A percentile compares a stretch with the other conserved stretches of the same genome.
These are phyloP conservation scores for Paramormyrops kingsleyae DNA, from an alignment of 2,113 vertebrate genomes.

Conservation along the genomic window DNA sequence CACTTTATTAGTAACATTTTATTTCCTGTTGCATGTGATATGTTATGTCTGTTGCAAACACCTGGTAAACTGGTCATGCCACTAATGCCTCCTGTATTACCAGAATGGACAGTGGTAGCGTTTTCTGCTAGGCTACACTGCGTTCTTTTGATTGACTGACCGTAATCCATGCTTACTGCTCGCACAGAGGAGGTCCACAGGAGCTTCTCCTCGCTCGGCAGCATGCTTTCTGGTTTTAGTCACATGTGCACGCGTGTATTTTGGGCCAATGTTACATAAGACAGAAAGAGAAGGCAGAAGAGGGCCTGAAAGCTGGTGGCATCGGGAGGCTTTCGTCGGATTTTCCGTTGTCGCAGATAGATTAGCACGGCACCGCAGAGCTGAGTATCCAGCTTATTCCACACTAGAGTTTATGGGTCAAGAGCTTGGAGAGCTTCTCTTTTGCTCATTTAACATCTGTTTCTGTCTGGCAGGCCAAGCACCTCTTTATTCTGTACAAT, in stretches of 20 bases:
- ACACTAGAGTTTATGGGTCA: slow-evolving; percentile 21
- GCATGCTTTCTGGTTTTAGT: not conserved
- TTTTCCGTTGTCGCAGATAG: slow-evolving; percentile 21
- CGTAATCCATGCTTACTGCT: not conserved
- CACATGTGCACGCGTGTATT: not conserved
- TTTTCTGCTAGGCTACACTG: not conserved
- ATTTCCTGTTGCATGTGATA: not conserved
- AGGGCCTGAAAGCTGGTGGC: not conserved
- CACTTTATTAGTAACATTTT: not conserved
- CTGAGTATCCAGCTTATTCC: slow-evolving; percentile 20
- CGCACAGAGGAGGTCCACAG: not conserved
- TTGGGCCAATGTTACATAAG: not conserved
- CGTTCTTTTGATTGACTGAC: not conserved
- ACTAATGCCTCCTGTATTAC: not conserved
- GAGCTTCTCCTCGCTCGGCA: not conserved
- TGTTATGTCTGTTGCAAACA: not conserved
- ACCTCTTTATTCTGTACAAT: slow-evolving; percentile 26
- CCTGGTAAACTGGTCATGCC: not conserved
- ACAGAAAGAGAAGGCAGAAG: not conserved
- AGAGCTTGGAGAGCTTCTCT: slow-evolving; percentile 27
- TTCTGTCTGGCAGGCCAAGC: slow-evolving; percentile 29
- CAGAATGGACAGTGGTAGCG: not conserved
- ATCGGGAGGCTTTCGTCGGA: not conserved
- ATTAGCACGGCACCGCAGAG: not conserved
- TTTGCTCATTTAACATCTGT: slow-evolving; percentile 32